A percentile compares a stretch with the other conserved stretches of the same genome.
Conservation (phyloP, 2,888 invertebrate genomes). For the Rhamnusium bicolor region DNA sequence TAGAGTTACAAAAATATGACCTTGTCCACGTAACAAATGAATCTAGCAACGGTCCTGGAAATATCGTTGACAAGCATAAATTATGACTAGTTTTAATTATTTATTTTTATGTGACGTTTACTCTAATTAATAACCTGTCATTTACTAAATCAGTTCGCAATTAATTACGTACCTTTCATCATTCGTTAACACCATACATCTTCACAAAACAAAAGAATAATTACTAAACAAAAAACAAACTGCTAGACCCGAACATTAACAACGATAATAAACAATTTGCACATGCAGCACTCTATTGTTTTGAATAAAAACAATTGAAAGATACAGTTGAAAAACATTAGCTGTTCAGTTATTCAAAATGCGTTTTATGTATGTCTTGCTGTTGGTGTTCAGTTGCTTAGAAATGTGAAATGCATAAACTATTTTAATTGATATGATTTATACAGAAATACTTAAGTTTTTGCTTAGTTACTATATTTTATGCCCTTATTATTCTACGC, state of each 20-base stretch:
- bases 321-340: constrained; percentile 23
- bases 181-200: background rate
- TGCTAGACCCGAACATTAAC: background rate
- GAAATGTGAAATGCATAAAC: background rate
- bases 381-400: constrained; percentile 4
- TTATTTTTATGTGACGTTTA: background rate
- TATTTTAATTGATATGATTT: background rate
- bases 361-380: constrained; percentile 5
- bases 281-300: constrained; percentile 17
- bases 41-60: background rate
- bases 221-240: background rate
- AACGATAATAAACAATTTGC: background rate
- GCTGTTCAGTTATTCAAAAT: constrained; percentile 1
- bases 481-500: too few relatives aligned
- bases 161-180: background rate
- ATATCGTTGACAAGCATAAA: background rate
- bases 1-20: too few relatives aligned
- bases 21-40: background rate
- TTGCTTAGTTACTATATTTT: too few relatives aligned
- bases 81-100: background rate
- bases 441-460: background rate
- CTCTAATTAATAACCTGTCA: background rate
- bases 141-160: background rate
- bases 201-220: constrained; percentile 6
- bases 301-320: constrained; percentile 24